Evolutionary conservation across 1,140 invertebrate genomes (phyloP).

Genomic region (Diploscapter pachys): DNA sequence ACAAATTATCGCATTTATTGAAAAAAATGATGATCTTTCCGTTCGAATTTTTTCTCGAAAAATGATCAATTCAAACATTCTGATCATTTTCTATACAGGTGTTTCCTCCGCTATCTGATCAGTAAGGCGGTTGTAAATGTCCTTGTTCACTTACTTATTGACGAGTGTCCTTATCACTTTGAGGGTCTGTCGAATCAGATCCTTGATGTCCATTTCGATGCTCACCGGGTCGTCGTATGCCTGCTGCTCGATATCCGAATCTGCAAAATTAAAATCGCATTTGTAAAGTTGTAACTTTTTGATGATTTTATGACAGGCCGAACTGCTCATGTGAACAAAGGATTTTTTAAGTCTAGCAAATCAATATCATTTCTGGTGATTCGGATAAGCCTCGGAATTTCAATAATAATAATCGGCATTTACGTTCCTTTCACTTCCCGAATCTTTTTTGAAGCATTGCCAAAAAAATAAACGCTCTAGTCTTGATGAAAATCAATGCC

Average conservation of each 20-base stretch:
- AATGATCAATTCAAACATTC: constrained; percentile 5
- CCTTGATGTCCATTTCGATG: constrained; percentile 12
- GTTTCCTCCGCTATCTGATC: too few relatives aligned
- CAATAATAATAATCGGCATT: too few relatives aligned
- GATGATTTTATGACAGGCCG: background rate
- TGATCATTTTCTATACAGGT: too few relatives aligned
- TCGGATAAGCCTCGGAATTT: too few relatives aligned
- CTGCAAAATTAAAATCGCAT: background rate
- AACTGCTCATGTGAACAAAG: background rate
- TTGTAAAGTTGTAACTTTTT: background rate
- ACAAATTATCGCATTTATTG: background rate
- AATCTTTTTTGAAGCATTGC: too few relatives aligned
- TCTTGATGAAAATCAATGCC: too few relatives aligned
- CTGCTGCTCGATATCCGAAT: background rate
- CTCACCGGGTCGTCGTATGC: background rate
- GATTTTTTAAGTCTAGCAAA: background rate
- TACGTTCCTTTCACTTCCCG: too few relatives aligned
- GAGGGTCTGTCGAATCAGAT: constrained; percentile 76
- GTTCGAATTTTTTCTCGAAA: background rate
- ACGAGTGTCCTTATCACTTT: constrained; percentile 75
- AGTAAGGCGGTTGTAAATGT: too few relatives aligned
- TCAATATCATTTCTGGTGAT: background rate
- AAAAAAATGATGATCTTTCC: background rate
- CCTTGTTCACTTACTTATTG: constrained; percentile 70
- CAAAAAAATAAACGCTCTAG: too few relatives aligned